Percentiles rank a stretch among this genome's conserved stretches.
phyloP scores from a whole-genome alignment of 2,888 invertebrate genomes.

The Netelia inedita region DNA sequence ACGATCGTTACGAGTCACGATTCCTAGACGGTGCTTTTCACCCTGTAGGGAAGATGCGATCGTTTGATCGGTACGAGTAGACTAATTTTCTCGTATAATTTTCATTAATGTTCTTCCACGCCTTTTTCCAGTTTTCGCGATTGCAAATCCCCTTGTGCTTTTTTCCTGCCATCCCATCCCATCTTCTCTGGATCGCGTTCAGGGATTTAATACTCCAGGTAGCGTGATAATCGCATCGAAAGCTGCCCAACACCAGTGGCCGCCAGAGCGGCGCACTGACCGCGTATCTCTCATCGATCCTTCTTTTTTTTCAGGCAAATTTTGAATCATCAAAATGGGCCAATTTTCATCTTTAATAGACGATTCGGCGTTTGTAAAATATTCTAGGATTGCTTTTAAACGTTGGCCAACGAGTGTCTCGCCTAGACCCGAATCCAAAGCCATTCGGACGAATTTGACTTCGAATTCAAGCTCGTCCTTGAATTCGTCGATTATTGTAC shows the following conservation, averaged over 20 bases:
- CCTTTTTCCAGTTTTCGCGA: background rate
- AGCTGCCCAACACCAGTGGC: no score
- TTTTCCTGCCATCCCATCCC: no score
- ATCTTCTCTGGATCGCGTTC: no score
- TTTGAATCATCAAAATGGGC: background rate
- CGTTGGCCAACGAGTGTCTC: slow-evolving; percentile 29
- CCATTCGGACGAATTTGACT: no score
- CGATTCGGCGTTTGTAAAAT: background rate
- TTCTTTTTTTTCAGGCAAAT: background rate
- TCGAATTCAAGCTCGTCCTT: no score
- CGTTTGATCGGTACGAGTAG: background rate
- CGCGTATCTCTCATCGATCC: background rate
- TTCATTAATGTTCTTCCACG: background rate
- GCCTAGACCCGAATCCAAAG: background rate
- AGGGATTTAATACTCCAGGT: no score
- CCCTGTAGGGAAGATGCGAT: background rate
- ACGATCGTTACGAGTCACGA: background rate
- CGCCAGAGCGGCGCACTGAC: no score
- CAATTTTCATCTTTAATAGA: background rate
- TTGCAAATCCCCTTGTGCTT: no score
- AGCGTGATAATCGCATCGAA: no score
- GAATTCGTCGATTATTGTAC: no score
- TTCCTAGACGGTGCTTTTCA: slow-evolving; percentile 40
- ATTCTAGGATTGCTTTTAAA: slow-evolving; percentile 4
- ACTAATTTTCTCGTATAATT: background rate